These are phyloP conservation scores for Beroe forskalii DNA, from an alignment of 37 sponge, comb jelly and placozoan species.

Conservation along the genomic window DNA sequence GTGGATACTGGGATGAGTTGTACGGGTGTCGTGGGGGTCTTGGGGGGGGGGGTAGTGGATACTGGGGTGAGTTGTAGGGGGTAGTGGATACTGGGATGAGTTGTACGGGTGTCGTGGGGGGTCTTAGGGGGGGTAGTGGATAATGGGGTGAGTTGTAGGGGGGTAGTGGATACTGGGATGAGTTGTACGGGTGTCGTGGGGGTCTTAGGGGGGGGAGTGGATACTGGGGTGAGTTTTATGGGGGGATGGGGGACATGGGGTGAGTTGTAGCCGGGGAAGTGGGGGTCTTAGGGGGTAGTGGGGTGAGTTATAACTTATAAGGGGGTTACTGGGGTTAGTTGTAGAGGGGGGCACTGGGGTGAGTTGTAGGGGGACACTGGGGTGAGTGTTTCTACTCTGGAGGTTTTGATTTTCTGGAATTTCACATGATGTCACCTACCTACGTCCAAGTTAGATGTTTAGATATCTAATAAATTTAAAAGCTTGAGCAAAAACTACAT, in stretches of 20 bases:
- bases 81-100: conserved; percentile 56
- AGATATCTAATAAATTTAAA: too few relatives aligned
- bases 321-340: conserved; percentile 36
- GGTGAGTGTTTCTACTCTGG: too few relatives aligned
- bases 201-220: conserved; percentile 54
- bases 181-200: too few relatives aligned
- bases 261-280: neutral
- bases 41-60: conserved; percentile 32
- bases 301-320: too few relatives aligned
- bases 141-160: conserved; percentile 28
- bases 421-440: too few relatives aligned
- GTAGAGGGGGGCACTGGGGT: conserved; percentile 39
- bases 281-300: conserved; percentile 23
- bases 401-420: too few relatives aligned
- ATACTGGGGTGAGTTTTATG: conserved; percentile 56
- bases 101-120: too few relatives aligned
- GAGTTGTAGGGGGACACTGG: neutral
- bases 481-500: too few relatives aligned
- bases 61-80: conserved; percentile 51
- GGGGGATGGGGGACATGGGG: too few relatives aligned
- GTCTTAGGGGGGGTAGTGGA: conserved; percentile 39
- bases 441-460: too few relatives aligned
- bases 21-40: too few relatives aligned
- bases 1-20: conserved; percentile 44
- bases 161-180: conserved; percentile 45